Evolutionary conservation across 2,888 invertebrate species (phyloP).

Genomic region (Drosophila ezoana): DNA sequence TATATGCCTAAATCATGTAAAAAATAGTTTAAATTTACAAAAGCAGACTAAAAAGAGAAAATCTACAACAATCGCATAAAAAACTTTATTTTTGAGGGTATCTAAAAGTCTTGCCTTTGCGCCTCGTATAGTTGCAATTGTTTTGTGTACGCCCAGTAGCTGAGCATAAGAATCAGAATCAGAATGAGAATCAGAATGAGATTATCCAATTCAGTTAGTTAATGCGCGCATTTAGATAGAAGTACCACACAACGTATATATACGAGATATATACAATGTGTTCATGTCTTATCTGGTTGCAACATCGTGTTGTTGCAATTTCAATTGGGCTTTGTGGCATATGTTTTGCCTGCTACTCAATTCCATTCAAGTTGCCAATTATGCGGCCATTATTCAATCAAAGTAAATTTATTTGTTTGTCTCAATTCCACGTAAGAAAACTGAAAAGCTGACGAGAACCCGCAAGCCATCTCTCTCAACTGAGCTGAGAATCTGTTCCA

Average conservation of each 20-base stretch:
- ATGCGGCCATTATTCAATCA: conserved; percentile 85
- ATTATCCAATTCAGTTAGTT: conserved; percentile 82
- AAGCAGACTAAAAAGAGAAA: too few species aligned
- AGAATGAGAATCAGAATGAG: conserved; percentile 56
- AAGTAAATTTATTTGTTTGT: conserved; percentile 85
- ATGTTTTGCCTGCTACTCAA: conserved; percentile 85
- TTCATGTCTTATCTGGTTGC: conserved; percentile 31
- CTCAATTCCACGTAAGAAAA: conserved; percentile 77
- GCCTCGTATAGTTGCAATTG: neutral
- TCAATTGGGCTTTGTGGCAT: conserved; percentile 65
- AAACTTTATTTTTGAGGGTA: neutral
- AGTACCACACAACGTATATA: neutral
- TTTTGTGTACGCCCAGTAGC: conserved; percentile 9
- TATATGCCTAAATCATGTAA: neutral
- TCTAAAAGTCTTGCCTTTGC: neutral
- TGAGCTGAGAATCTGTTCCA: conserved; percentile 36
- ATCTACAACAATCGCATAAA: too few species aligned
- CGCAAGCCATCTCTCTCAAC: neutral
- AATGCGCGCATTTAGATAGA: conserved; percentile 44
- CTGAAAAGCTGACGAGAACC: conserved; percentile 49
- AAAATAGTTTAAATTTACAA: too few species aligned
- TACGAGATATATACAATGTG: neutral
- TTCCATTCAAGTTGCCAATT: conserved; percentile 86
- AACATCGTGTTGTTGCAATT: conserved; percentile 56
- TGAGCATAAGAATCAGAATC: conserved; percentile 15